Evolutionary conservation across 2,797 vertebrate genomes (phyloP), one percentile per base, ranked within the genome.

Genomic region (Pipistrellus pipistrellus): DNA sequence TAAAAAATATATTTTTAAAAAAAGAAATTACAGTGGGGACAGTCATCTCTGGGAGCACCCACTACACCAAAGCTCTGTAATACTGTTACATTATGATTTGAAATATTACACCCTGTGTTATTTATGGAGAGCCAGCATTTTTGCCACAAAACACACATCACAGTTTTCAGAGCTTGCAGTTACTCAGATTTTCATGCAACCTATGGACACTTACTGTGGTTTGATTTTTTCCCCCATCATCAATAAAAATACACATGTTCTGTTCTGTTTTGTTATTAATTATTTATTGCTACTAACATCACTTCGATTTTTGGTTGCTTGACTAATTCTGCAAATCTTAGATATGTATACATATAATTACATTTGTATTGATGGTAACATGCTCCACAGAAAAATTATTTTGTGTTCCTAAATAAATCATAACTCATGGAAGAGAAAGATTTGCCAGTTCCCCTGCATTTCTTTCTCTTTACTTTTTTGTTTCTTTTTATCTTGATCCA

Each of bases 401-500:
- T 68, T 94, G 4, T 57, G 25, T 3, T 71, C 5, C 15, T 85
- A 88, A 88, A 71, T 84, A 83, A 92, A 13, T 85, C 25, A 84
- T 90, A 88, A 85, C 20, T 75, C 51, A 41, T 35, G 6, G 8
- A 89, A 17, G 55, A 78, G 21, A 41, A 85, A 27, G 35, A 72
- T 93, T 88, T 90, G 85, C 71, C 35, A 91, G 23, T 53, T 38
- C 4, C 7, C 8, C 89, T 62, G 13, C 3, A 23, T 87, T 71
- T 91, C 17, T 89, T 72, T 77, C 30, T 46, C 17, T 62, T 35
- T 85, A 17, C 4, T 17, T 81, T 38, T 41, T 4, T 53, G 44
- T 64, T 77, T 1, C 15, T 76, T 95, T 93, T 93, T 86, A 84
- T 88, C 85, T 88, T 96, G 20, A 93, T 91, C 53, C 82, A 9